Percentiles rank a stretch among this genome's conserved stretches.
These are phyloP conservation scores for Darevskia mixta DNA, from an alignment of 2,797 vertebrate species.

Conservation along the genomic window DNA sequence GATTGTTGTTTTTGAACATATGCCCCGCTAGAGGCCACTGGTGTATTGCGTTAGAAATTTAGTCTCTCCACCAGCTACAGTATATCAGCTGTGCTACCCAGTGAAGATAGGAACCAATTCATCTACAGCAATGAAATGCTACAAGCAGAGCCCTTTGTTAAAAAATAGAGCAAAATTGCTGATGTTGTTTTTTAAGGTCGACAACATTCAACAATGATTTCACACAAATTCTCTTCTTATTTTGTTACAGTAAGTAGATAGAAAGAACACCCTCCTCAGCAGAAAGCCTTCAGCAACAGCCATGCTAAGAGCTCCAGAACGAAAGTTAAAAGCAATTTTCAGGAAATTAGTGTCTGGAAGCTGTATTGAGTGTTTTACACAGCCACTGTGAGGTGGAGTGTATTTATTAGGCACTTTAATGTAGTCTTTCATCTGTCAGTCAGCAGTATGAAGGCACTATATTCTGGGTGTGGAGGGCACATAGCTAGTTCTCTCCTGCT, in stretches of 20 bases:
- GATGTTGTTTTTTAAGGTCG: constrained; percentile 44
- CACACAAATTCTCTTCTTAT: neutral
- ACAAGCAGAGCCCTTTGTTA: constrained; percentile 36
- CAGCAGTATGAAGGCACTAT: neutral
- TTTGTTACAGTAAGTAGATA: neutral
- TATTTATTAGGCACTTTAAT: neutral
- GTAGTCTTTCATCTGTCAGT: neutral
- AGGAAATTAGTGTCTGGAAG: constrained; percentile 33
- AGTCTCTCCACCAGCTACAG: neutral
- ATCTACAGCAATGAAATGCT: constrained; percentile 31
- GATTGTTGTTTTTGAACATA: fast-evolving
- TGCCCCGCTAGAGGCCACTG: constrained; percentile 74
- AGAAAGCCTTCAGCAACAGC: constrained; percentile 12
- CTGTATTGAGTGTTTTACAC: neutral
- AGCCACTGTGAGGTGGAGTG: fast-evolving
- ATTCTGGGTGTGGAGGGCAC: neutral
- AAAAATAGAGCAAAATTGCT: constrained; percentile 47
- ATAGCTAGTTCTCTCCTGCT: fast-evolving
- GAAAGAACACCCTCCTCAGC: neutral
- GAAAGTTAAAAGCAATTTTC: neutral
- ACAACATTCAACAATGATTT: constrained; percentile 15
- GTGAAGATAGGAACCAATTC: constrained; percentile 12
- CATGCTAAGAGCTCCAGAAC: neutral
- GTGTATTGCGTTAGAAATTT: constrained; percentile 56
- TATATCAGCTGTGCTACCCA: neutral